Conservation (phyloP, 1,140 invertebrate species). For the Caenorhabditis inopinata region DNA sequence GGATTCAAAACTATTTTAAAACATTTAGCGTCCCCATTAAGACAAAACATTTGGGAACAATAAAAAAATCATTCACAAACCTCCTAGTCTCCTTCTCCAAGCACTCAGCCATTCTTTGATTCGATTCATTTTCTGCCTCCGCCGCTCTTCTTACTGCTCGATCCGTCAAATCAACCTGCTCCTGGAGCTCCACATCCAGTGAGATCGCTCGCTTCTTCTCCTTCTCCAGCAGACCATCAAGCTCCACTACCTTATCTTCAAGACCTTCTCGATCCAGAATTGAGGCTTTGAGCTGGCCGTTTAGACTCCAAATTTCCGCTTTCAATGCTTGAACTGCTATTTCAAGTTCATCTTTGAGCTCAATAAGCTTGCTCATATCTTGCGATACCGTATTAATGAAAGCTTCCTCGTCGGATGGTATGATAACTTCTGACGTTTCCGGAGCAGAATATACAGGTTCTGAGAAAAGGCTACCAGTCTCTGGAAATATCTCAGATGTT, state of each 20-base stretch:
- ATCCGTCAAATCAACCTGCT: constrained; percentile 43
- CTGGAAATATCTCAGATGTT: too few relatives aligned
- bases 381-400: background rate
- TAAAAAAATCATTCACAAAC: too few relatives aligned
- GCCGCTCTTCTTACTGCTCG: constrained; percentile 37
- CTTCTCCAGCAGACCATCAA: constrained; percentile 15
- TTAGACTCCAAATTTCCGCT: constrained; percentile 49
- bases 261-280: constrained; percentile 42
- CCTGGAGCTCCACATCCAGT: constrained; percentile 33
- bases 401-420: too few relatives aligned
- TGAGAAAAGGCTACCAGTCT: too few relatives aligned
- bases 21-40: too few relatives aligned
- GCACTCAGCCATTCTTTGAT: constrained; percentile 42
- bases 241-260: constrained; percentile 1
- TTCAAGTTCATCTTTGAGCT: constrained; percentile 49
- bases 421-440: background rate
- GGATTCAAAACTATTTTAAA: too few relatives aligned
- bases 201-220: constrained; percentile 27
- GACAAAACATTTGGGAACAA: too few relatives aligned
- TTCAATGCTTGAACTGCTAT: constrained; percentile 47
- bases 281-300: constrained; percentile 45
- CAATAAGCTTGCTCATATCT: constrained; percentile 39
- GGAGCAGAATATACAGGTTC: background rate
- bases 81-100: constrained; percentile 42
- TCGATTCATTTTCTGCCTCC: constrained; percentile 44